These are phyloP conservation scores for Maccullochella peelii DNA, from an alignment of 2,113 vertebrate genomes.

Conservation along the genomic window DNA sequence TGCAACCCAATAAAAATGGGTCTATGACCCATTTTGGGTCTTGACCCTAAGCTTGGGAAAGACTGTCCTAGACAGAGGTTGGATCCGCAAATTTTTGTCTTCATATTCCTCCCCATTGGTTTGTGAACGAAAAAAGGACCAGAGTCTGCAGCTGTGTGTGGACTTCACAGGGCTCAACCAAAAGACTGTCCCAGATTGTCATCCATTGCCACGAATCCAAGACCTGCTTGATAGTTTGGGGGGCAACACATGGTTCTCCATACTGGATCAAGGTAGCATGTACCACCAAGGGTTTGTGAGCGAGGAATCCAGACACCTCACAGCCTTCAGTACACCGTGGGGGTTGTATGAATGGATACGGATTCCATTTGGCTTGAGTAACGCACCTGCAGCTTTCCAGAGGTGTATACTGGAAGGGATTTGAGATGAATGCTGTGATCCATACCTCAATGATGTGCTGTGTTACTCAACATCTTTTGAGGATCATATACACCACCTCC, in stretches of 20 bases:
- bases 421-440: constrained; percentile 36
- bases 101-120: constrained; percentile 38
- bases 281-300: no score
- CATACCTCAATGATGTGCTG: constrained; percentile 30
- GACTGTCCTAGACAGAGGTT: constrained; percentile 6
- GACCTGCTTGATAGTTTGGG: no score
- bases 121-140: constrained; percentile 38
- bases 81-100: constrained; percentile 20
- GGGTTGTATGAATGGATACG: background rate
- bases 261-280: no score
- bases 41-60: no score
- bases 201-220: no score
- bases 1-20: no score
- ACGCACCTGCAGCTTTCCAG: constrained; percentile 14
- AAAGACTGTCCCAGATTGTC: no score
- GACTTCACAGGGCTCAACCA: no score
- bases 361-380: background rate
- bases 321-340: background rate
- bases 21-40: no score
- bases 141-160: background rate
- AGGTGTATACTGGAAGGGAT: constrained; percentile 23
- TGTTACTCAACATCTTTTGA: constrained; percentile 20
- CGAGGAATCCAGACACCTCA: background rate
- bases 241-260: no score
- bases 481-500: background rate